A percentile compares a stretch with the other conserved stretches of the same genome.
Conservation (phyloP, 2,888 invertebrate genomes). For the Poecilus cupreus region DNA sequence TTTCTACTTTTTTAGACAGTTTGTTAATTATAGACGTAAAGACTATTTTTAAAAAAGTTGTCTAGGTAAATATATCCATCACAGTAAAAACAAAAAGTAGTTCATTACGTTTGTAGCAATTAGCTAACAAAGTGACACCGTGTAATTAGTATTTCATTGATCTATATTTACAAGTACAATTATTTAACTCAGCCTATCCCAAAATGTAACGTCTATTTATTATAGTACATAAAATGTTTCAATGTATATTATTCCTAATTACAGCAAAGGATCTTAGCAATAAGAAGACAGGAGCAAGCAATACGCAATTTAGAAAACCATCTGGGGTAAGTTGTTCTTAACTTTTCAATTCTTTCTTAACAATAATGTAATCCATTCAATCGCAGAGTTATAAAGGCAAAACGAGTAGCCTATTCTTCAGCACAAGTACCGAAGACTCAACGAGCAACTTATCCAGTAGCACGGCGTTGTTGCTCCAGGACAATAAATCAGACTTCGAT, state of each 20-base stretch:
- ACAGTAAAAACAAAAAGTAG: too few relatives aligned
- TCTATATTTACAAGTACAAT: too few relatives aligned
- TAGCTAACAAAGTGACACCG: too few relatives aligned
- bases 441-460: conserved; percentile 66
- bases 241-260: too few relatives aligned
- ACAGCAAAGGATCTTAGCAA: conserved; percentile 70
- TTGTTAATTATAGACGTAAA: neutral
- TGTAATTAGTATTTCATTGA: neutral
- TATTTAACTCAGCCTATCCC: too few relatives aligned
- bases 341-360: neutral
- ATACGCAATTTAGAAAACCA: conserved; percentile 70
- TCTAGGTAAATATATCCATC: neutral
- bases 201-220: too few relatives aligned
- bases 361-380: neutral
- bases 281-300: conserved; percentile 68
- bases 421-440: conserved; percentile 70
- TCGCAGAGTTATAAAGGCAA: conserved; percentile 69
- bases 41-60: neutral
- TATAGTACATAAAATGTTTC: too few relatives aligned
- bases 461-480: conserved; percentile 64
- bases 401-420: conserved; percentile 70
- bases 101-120: too few relatives aligned
- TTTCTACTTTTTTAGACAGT: neutral
- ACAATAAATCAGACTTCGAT: conserved; percentile 65
- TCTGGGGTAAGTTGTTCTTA: conserved; percentile 69